A percentile compares a stretch with the other conserved stretches of the same genome.
These are phyloP conservation scores for Wasmannia auropunctata DNA, from an alignment of 1,140 invertebrate genomes.

Conservation along the genomic window DNA sequence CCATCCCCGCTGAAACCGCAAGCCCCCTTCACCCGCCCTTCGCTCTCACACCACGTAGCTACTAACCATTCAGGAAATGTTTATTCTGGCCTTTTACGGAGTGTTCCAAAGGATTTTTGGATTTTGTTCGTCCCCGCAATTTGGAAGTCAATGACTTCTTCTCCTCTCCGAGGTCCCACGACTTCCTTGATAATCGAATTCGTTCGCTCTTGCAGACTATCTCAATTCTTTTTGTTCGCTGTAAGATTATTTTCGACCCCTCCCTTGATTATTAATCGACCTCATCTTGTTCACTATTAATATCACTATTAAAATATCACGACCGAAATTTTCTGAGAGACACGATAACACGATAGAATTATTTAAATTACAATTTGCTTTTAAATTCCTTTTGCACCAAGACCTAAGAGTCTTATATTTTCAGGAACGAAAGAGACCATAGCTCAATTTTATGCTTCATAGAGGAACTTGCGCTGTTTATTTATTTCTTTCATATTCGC, in stretches of 20 bases:
- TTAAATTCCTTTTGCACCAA: not conserved
- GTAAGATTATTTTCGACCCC: not conserved
- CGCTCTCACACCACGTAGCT: constrained; percentile 60
- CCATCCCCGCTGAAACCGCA: constrained; percentile 79
- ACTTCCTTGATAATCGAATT: constrained; percentile 19
- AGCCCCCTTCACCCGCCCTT: constrained; percentile 71
- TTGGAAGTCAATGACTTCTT: constrained; percentile 60
- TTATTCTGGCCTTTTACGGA: constrained; percentile 79
- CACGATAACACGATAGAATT: not conserved
- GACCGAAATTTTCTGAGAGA: not conserved
- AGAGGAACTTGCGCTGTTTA: not conserved
- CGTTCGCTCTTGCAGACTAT: not conserved
- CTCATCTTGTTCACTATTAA: not conserved
- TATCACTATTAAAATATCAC: no score
- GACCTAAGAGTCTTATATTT: not conserved
- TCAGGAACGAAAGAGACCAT: not conserved
- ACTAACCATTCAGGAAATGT: constrained; percentile 83
- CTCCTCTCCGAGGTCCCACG: not conserved
- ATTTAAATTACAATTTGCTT: not conserved
- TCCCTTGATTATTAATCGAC: not conserved
- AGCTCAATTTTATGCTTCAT: not conserved
- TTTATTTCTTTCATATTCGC: not conserved
- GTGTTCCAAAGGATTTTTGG: constrained; percentile 78
- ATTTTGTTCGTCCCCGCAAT: constrained; percentile 69
- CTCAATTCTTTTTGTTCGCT: not conserved